Evolutionary conservation across 2,797 vertebrate species (phyloP), one percentile per base, ranked within the genome.

Genomic region (Ptychobarbus kaznakovi): DNA sequence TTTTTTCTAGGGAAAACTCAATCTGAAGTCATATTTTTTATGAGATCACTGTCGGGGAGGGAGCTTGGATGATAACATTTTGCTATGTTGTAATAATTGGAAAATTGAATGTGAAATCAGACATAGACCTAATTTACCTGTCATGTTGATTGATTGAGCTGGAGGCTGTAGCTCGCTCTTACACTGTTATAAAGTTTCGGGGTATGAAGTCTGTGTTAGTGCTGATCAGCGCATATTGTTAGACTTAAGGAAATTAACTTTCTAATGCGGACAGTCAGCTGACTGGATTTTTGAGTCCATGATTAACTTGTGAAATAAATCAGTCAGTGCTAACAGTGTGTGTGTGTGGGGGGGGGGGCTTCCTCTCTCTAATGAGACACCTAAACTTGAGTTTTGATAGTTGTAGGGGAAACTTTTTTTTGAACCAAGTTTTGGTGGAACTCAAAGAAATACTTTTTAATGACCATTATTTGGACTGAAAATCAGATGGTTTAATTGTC

Each of bases 1-100:
- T 90, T 91, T 83, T 63, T 58, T n/a, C 73, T 87, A 87, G 78
- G 70, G 72, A 82, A 88, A 86, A 88, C 86, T 91, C 89, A 90
- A 87, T 91, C 84, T 77, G 18, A 18, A 85, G 81, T 78, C 22
- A 15, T 8, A 0, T 35, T 66, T 73, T 91, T 90, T 90, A 92
- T 88, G 85, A 86, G 86, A 86, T 78, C 66, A 56, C 53, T 53
- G 83, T 63, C 70, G 6, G n/a, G 22, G 66, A 88, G 73, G 53
- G 80, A 84, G 89, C 82, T 61, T 75, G 87, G 87, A 83, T 86
- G 87, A 90, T 91, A 75, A 89, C 32, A 75, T 88, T 74, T 82
- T 86, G 78, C 89, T 88, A 87, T 86, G 80, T 69, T 86, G 56
- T 74, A 86, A 89, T 90, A 80, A 87, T 86, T 83, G 32, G 53